phyloP scores from a whole-genome alignment of 2,113 vertebrate genomes.

The Barbus barbus region DNA sequence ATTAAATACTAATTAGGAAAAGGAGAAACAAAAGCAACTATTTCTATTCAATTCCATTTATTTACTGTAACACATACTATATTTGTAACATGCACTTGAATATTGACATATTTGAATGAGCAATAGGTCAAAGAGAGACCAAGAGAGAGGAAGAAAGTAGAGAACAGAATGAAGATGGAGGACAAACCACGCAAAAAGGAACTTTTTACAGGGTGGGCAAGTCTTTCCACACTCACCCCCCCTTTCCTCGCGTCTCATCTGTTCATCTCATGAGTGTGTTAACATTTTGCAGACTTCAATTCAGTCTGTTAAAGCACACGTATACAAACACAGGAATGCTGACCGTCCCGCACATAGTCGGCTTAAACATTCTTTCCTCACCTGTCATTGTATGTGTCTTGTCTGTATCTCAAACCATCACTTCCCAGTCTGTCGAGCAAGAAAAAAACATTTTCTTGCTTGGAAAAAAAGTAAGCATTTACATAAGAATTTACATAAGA shows the following conservation, averaged over 20 bases:
- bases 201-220: constrained; percentile 76
- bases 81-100: constrained; percentile 38
- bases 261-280: constrained; percentile 75
- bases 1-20: constrained; percentile 10
- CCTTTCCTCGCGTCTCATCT: constrained; percentile 51
- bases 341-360: constrained; percentile 66
- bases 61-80: constrained; percentile 56
- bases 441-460: constrained; percentile 22
- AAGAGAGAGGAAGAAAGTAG: constrained; percentile 55
- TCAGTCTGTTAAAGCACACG: constrained; percentile 38
- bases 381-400: constrained; percentile 73
- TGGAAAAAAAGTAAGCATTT: neutral
- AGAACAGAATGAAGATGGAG: constrained; percentile 52
- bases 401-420: constrained; percentile 71
- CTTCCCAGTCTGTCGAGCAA: constrained; percentile 58
- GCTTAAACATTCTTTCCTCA: constrained; percentile 80
- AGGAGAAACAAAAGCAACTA: constrained; percentile 47
- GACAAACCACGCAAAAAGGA: constrained; percentile 73
- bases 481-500: neutral
- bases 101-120: constrained; percentile 55
- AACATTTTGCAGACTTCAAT: constrained; percentile 64
- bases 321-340: constrained; percentile 44
- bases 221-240: constrained; percentile 69
- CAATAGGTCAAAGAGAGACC: constrained; percentile 69
- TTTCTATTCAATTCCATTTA: neutral